Base-by-base conservation (phyloP, 1,140 invertebrate genomes). In the Pachypsylla venusta region DNA sequence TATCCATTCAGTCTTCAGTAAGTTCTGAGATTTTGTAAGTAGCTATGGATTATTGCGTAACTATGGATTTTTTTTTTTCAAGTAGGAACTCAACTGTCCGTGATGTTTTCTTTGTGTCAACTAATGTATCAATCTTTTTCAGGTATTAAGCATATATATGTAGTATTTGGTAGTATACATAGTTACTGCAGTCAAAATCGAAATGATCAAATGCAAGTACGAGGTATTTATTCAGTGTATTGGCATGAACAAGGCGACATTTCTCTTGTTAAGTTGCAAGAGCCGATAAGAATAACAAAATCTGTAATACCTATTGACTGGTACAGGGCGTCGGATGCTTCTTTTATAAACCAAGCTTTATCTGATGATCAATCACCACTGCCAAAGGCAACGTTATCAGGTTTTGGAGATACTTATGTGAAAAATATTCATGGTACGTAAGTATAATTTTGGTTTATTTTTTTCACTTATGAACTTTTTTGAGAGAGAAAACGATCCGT, bases 191-290 rank as follows among this genome's bases (percentile, higher is more conserved):
- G n/a, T 7, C 30, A 56, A 55, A 30, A 10, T n/a, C 19, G 53
- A 57, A 20, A 22, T n/a, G n/a, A 22, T 19, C 42, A 48, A 22
- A n/a, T 22, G n/a, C 42, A 48, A 22, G n/a, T 48, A 22, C 16
- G n/a, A 7, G 16, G 22, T 7, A 48, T 48, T 3, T n/a, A 4
- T 19, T 4, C 5, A 3, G 22, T 48, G 7, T 48, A 19, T 5
- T 48, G 42, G 42, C 42, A 48, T 22, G 4, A 4, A n/a, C 7
- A 19, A 5, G 42, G 4, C 65, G 85, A 89, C 64, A 81, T 89
- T 39, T 84, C 83, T 0, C 53, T 89, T 54, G 73, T 87, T 3
- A 76, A 81, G 59, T 68, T 89, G 7, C 81, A 83, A 68, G 77
- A 77, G 0, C 70, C 67, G 0, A 76, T 87, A 3, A 72, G 69